These are phyloP conservation scores for Blastobasis adustella DNA, from an alignment of 2,888 invertebrate genomes.

Conservation along the genomic window DNA sequence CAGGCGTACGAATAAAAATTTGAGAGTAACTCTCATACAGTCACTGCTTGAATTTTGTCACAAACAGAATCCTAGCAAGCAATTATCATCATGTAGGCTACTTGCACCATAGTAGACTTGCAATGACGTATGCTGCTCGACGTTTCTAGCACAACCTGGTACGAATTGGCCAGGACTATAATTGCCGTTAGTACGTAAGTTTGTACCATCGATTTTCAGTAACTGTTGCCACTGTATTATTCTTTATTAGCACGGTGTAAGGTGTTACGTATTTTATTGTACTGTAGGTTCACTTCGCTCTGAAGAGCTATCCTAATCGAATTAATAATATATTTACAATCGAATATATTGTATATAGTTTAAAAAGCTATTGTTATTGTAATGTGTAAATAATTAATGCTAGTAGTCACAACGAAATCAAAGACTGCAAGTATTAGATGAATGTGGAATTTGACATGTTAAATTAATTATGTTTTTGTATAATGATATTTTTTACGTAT, in stretches of 20 bases:
- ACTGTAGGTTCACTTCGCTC: constrained; percentile 36
- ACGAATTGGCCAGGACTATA: too few relatives aligned
- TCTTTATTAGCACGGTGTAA: constrained; percentile 46
- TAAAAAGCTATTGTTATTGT: too few relatives aligned
- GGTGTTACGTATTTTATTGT: constrained; percentile 19
- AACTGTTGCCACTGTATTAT: constrained; percentile 47
- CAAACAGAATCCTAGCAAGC: too few relatives aligned
- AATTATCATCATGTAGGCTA: too few relatives aligned
- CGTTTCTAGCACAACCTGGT: too few relatives aligned
- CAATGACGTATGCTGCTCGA: too few relatives aligned
- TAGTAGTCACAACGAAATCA: constrained; percentile 73
- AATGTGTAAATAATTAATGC: constrained; percentile 26
- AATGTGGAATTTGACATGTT: constrained; percentile 50
- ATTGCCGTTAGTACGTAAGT: constrained; percentile 9
- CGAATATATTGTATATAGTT: constrained; percentile 65
- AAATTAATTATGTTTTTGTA: constrained; percentile 31
- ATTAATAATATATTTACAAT: constrained; percentile 43
- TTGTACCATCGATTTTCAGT: constrained; percentile 1
- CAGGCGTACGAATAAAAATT: too few relatives aligned
- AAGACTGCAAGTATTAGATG: constrained; percentile 65
- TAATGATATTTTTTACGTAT: constrained; percentile 53
- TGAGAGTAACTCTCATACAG: too few relatives aligned
- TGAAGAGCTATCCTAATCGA: constrained; percentile 60
- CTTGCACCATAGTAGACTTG: too few relatives aligned
- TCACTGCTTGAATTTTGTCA: too few relatives aligned